Evolutionary conservation across 1,140 invertebrate genomes (phyloP).

Genomic region (Drosophila sechellia): DNA sequence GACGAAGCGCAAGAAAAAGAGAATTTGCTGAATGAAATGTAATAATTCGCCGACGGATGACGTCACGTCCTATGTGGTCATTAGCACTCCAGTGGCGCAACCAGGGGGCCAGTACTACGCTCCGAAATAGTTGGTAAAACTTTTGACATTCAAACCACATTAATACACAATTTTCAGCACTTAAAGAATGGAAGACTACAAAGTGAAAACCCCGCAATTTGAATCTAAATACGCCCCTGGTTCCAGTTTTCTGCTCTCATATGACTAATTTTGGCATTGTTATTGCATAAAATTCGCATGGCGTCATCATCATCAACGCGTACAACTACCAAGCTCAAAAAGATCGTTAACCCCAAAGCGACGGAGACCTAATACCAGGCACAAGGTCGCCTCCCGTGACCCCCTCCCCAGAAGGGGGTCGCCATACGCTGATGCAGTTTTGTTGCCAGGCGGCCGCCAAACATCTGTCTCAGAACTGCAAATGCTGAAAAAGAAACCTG

Average conservation of each 20-base stretch:
- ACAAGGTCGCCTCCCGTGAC: constrained; percentile 77
- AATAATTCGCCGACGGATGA: constrained; percentile 56
- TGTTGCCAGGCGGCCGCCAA: constrained; percentile 50
- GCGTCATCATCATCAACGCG: constrained; percentile 82
- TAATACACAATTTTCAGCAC: too few relatives aligned
- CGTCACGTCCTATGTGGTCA: constrained; percentile 75
- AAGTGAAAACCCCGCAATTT: neutral
- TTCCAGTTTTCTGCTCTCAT: constrained; percentile 25
- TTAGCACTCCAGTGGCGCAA: constrained; percentile 53
- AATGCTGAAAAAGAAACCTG: constrained; percentile 23
- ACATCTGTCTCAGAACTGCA: constrained; percentile 51
- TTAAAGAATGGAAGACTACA: too few relatives aligned
- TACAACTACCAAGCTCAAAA: constrained; percentile 36
- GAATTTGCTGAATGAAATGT: constrained; percentile 54
- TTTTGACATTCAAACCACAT: neutral
- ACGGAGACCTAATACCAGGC: constrained; percentile 51
- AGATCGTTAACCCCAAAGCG: constrained; percentile 84
- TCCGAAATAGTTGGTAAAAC: neutral
- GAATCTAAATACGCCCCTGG: constrained; percentile 7
- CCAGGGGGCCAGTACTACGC: neutral
- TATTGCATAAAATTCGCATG: constrained; percentile 75
- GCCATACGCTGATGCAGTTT: constrained; percentile 36
- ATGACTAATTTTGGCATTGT: constrained; percentile 75
- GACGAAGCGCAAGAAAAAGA: constrained; percentile 47
- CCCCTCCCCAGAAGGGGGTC: constrained; percentile 28